These are phyloP conservation scores for Anguilla rostrata DNA, from an alignment of 2,113 vertebrate genomes.

Conservation along the genomic window DNA sequence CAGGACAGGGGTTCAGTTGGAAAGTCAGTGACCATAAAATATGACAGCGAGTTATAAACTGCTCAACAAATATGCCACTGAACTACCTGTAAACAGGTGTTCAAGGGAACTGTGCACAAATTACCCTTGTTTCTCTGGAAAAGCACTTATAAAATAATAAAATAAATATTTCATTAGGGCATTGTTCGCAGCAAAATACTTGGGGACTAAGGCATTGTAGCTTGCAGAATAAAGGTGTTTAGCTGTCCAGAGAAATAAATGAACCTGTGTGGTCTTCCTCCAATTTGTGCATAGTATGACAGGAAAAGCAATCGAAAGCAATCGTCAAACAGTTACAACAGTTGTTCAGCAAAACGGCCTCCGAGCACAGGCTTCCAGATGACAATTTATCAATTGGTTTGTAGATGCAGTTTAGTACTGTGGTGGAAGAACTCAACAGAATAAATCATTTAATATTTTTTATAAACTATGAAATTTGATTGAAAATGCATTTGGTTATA, in stretches of 20 bases:
- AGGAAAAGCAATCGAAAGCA: conserved; percentile 18
- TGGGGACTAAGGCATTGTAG: background rate
- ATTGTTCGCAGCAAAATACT: background rate
- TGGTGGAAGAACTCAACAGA: background rate
- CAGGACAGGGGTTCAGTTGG: background rate
- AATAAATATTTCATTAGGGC: background rate
- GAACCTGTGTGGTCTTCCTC: background rate
- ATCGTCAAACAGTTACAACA: conserved; percentile 46
- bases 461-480: background rate
- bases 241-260: background rate
- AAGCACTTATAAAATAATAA: background rate
- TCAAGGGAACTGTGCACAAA: background rate
- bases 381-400: background rate
- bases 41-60: conserved; percentile 51
- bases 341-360: conserved; percentile 55
- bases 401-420: background rate
- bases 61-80: background rate
- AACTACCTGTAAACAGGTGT: background rate
- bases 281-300: conserved; percentile 42
- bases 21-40: conserved; percentile 33
- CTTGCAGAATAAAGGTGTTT: background rate
- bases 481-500: background rate
- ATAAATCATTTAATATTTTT: background rate
- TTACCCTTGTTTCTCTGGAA: background rate
- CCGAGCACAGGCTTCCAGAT: conserved; percentile 51